Base-by-base conservation (phyloP, 2,113 vertebrate genomes). In the Apteryx mantelli region DNA sequence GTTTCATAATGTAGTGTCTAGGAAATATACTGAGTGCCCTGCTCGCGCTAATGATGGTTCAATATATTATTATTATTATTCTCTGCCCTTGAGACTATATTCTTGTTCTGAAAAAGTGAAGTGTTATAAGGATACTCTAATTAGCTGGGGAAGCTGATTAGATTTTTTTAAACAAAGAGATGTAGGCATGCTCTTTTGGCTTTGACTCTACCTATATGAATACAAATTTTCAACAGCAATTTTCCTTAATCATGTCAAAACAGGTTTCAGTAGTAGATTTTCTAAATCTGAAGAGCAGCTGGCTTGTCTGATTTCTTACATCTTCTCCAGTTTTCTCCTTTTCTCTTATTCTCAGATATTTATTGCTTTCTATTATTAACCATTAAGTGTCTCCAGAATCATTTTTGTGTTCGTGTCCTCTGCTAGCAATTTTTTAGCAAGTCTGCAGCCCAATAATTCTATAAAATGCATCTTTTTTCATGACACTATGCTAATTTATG, bases 401-500 rank as follows among this genome's bases (percentile, higher is more conserved):
- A 89, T 90, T 95, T 86, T 81, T 68, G 88, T 75, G 28, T 56
- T 93, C 40, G 46, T 63, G 50, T 81, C 79, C 91, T 93, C 75
- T 74, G 20, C 32, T 81, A 78, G 76, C 55, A 86, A 94, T 79
- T 94, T 86, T 64, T 86, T 86, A 90, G 81, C 64, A 90, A 80
- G 77, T 81, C 55, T 86, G 71, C 52, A 95, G 32, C 13, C 21
- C 22, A 1, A 6, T 93, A 93, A 86, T 95, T 91, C 76, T 91
- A 68, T 86, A 69, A 94, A 89, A 91, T 90, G 52, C 15, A 36
- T 82, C 83, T 15, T 71, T 94, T 88, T 86, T 86, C 82, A 71
- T 88, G 87, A 90, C 75, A 94, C 20, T 86, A 90, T 90, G 76
- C 46, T 94, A 93, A 96, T 94, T 96, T 53, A 36, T 79, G 46